Conservation (phyloP, 2,888 invertebrate species). For the Bombylius major region DNA sequence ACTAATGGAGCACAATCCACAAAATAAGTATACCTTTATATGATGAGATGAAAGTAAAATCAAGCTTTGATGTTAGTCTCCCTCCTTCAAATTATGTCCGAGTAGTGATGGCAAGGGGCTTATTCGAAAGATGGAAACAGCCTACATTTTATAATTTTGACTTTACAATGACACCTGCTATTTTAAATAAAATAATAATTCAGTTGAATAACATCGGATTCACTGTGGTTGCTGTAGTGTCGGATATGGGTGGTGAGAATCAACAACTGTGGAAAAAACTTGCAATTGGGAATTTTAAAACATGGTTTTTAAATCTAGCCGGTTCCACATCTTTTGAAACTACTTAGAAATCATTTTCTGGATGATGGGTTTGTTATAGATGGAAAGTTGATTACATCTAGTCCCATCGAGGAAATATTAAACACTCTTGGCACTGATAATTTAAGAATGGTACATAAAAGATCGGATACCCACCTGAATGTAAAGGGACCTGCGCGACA, state of each 20-base stretch:
- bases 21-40: too few relatives aligned
- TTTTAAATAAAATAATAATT: neutral
- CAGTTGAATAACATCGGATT: constrained; percentile 2
- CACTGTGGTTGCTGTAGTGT: constrained; percentile 1
- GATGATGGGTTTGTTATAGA: constrained; percentile 1
- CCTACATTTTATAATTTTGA: neutral
- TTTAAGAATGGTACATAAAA: neutral
- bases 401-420: neutral
- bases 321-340: constrained; percentile 6
- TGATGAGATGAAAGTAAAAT: too few relatives aligned
- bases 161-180: neutral
- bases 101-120: too few relatives aligned
- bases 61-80: too few relatives aligned
- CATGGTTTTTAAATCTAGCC: constrained; percentile 1
- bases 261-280: neutral
- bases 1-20: too few relatives aligned
- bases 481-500: neutral
- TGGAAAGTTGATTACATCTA: neutral
- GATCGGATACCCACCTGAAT: neutral
- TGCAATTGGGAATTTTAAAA: neutral
- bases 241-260: constrained; percentile 3
- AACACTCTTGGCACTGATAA: neutral
- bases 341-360: constrained; percentile 5
- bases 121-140: too few relatives aligned
- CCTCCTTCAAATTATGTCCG: too few relatives aligned